These are phyloP conservation scores for Drosophila buzzatii DNA, from an alignment of 2,888 invertebrate genomes.

Conservation along the genomic window DNA sequence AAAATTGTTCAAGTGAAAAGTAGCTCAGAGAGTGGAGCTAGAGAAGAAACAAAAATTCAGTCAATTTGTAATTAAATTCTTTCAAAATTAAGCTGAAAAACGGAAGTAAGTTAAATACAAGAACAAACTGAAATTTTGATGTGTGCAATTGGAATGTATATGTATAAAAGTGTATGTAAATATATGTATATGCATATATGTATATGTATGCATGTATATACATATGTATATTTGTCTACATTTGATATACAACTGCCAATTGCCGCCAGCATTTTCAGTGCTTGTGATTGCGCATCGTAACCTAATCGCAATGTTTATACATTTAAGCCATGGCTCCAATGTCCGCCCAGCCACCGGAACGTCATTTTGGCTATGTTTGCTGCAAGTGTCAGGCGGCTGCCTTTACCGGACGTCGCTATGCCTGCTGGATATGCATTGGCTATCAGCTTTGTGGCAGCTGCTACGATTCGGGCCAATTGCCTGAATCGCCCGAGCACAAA, in stretches of 20 bases:
- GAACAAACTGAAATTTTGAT: background rate
- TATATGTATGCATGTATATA: background rate
- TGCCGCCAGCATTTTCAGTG: background rate
- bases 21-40: no score
- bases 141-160: background rate
- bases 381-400: slow-evolving; percentile 21
- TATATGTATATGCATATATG: background rate
- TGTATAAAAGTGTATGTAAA: background rate
- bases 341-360: slow-evolving; percentile 18
- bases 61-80: background rate
- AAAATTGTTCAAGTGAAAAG: slow-evolving; percentile 1
- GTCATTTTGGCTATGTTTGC: slow-evolving; percentile 53
- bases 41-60: background rate
- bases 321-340: slow-evolving; percentile 20
- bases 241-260: background rate
- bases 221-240: background rate
- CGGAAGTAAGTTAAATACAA: slow-evolving; percentile 3
- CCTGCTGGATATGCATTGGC: slow-evolving; percentile 45
- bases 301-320: background rate
- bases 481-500: slow-evolving; percentile 29
- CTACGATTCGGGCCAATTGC: slow-evolving; percentile 31
- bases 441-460: slow-evolving; percentile 57
- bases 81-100: background rate
- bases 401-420: slow-evolving; percentile 57
- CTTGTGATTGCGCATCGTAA: background rate